These are phyloP conservation scores for Varecia variegata DNA, from an alignment of 2,797 vertebrate genomes.

Conservation along the genomic window DNA sequence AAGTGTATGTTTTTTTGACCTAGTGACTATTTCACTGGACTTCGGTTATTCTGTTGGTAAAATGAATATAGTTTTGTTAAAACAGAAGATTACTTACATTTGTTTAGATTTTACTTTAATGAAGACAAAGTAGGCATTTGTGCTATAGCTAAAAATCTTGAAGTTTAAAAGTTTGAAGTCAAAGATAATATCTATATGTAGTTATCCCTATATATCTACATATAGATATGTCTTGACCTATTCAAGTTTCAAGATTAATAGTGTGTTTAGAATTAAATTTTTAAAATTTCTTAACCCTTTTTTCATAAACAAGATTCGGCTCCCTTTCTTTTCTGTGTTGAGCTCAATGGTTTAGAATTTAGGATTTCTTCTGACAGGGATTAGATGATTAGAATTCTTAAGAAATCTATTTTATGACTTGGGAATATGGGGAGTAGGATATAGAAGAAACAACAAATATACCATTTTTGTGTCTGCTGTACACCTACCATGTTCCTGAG, in stretches of 20 bases:
- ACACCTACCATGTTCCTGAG: not conserved
- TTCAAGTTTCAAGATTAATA: constrained; percentile 23
- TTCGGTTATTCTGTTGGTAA: not conserved
- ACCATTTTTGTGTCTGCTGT: not conserved
- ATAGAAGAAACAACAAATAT: not conserved
- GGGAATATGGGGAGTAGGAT: not conserved
- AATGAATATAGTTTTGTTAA: constrained; percentile 39
- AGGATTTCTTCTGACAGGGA: not conserved
- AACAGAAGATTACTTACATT: not conserved
- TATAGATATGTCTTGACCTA: not conserved
- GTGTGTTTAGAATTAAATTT: not conserved
- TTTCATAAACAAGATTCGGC: constrained; percentile 8
- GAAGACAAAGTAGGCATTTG: not conserved
- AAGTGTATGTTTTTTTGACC: not conserved
- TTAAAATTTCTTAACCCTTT: not conserved
- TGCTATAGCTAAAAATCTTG: not conserved
- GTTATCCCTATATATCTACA: not conserved
- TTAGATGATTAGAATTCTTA: constrained; percentile 4
- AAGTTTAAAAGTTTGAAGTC: not conserved
- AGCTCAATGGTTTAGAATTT: not conserved
- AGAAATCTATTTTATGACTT: not conserved
- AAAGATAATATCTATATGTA: not conserved
- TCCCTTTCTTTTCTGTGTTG: not conserved
- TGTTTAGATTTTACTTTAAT: constrained; percentile 33
- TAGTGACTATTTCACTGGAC: not conserved